phyloP scores from a whole-genome alignment of 2,113 vertebrate species.

The Acrocephalus arundinaceus region DNA sequence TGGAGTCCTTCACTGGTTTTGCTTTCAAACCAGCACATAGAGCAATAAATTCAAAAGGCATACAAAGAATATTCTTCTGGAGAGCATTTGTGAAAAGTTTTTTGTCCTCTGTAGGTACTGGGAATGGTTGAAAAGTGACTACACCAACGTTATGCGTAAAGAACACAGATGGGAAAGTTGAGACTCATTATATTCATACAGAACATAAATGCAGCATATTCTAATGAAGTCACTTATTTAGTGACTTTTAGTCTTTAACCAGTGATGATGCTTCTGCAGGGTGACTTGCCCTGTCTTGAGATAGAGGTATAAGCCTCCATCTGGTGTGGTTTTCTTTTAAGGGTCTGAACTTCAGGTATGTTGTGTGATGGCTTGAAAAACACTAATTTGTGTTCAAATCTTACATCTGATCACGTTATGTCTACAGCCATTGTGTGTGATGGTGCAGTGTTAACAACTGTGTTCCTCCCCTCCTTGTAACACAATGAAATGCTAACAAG shows the following conservation, averaged over 20 bases:
- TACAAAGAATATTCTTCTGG: not conserved
- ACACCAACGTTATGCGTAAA: not conserved
- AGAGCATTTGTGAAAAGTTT: not conserved
- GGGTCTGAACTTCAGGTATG: not conserved
- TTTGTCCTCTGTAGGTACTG: not conserved
- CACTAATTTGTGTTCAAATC: not conserved
- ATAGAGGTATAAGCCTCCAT: not conserved
- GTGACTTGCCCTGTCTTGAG: not conserved
- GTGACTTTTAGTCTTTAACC: not conserved
- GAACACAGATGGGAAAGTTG: not conserved
- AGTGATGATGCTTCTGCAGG: rapidly evolving
- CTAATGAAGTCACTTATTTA: not conserved
- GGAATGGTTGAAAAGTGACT: not conserved
- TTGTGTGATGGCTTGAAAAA: not conserved
- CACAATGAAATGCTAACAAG: not conserved
- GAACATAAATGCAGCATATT: not conserved
- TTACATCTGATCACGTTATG: not conserved
- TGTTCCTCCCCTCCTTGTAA: not conserved
- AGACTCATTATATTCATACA: not conserved
- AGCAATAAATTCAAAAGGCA: not conserved
- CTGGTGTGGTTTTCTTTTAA: not conserved
- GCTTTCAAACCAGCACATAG: too few species aligned
- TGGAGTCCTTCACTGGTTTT: too few species aligned
- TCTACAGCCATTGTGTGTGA: not conserved
- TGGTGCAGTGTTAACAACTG: not conserved